Base-by-base conservation (phyloP, 2,113 vertebrate species). In the Atrichornis clamosus region DNA sequence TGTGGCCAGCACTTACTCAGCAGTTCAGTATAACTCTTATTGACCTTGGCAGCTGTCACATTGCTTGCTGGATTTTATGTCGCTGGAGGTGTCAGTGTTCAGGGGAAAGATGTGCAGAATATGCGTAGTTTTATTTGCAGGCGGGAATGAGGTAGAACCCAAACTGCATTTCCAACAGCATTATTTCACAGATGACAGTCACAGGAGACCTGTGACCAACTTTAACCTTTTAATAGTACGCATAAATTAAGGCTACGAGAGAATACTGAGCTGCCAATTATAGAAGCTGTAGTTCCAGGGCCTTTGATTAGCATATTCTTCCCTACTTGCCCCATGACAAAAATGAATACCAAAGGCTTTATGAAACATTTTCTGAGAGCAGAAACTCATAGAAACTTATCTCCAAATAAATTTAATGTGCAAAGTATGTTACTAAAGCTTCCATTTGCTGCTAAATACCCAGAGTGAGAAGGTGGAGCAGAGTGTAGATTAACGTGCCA, bases 1-100 rank as follows among this genome's bases (percentile, higher is more conserved):
- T 97, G 96, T 90, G 87, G 80, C 92, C 91, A 94, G 96, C 95
- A 91, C 96, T 97, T 97, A 96, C 92, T 97, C 97, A 97, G 97
- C 97, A 96, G 91, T 96, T 97, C 94, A 58, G 95, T 89, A 68
- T 96, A 97, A 97, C 96, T 97, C 95, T 97, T 96, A 97, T 96
- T 97, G 97, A 97, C 97, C 97, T 97, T 97, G 96, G 96, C 97
- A 97, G 97, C 95, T 97, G 97, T 96, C 97, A 96, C 93, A 95
- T 94, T 49, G 90, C 94, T 95, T 42, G 93, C 95, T 81, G 84
- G 95, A 85, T 97, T 97, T 97, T 97, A 96, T 97, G 94, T 96
- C 26, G 52, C 96, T 91, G 39, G 95, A 93, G 93, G 95, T 97
- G 97, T 97, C 96, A 96, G 3, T 76, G 95, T 96, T 97, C 92